Evolutionary conservation across 2,888 invertebrate species (phyloP).

Genomic region (Ichneumoninae sp.): DNA sequence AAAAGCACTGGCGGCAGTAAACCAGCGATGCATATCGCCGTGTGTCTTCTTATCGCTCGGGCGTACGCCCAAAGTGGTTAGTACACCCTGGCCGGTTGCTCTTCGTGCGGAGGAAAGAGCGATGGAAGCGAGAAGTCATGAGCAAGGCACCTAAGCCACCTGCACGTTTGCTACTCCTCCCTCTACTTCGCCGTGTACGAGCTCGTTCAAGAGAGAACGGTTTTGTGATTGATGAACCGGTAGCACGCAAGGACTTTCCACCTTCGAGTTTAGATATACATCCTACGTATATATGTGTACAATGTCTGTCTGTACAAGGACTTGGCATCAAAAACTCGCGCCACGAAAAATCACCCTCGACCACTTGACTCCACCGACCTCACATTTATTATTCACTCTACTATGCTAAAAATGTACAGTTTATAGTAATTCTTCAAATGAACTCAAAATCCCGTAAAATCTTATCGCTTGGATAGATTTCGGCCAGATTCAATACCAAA

Average conservation of each 20-base stretch:
- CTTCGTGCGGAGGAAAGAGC: slow-evolving; percentile 73
- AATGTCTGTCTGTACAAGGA: slow-evolving; percentile 33
- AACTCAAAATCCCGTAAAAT: too few species aligned
- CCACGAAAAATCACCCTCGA: slow-evolving; percentile 15
- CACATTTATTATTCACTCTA: slow-evolving; percentile 26
- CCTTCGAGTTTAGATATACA: slow-evolving; percentile 49
- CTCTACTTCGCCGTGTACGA: slow-evolving; percentile 53
- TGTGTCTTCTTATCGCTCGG: slow-evolving; percentile 62
- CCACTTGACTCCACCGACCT: slow-evolving; percentile 40
- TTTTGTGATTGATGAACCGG: slow-evolving; percentile 79
- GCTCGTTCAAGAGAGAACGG: slow-evolving; percentile 71
- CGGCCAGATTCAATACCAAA: too few species aligned
- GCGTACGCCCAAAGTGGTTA: slow-evolving; percentile 65
- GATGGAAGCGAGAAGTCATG: slow-evolving; percentile 79
- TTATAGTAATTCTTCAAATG: too few species aligned
- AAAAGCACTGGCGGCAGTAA: slow-evolving; percentile 9
- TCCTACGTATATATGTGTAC: slow-evolving; percentile 24
- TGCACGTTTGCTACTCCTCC: slow-evolving; percentile 40
- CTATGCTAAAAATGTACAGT: background rate
- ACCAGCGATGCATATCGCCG: slow-evolving; percentile 24
- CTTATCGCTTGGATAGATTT: too few species aligned
- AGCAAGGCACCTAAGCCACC: slow-evolving; percentile 63
- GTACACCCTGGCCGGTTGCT: slow-evolving; percentile 61
- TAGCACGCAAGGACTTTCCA: slow-evolving; percentile 78
- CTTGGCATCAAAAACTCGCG: slow-evolving; percentile 27